A percentile compares a stretch with the other conserved stretches of the same genome.
Conservation (phyloP, 2,888 invertebrate species). For the Palloptera scutellata region DNA sequence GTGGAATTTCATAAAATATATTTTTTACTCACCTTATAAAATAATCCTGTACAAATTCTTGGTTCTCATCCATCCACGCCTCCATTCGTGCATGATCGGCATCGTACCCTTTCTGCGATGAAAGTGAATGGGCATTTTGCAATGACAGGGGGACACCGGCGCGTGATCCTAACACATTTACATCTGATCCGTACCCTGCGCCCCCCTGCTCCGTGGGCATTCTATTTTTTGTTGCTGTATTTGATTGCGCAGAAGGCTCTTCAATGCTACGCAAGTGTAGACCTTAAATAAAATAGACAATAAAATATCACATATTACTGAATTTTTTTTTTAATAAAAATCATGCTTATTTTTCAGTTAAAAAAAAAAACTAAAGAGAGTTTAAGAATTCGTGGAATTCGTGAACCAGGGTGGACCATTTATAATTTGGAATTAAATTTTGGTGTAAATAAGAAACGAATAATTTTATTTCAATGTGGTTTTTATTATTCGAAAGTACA, state of each 20-base stretch:
- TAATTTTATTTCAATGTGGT: no score
- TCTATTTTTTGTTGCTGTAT: constrained; percentile 56
- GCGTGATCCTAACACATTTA: constrained; percentile 60
- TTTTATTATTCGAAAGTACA: no score
- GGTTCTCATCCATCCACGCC: constrained; percentile 96
- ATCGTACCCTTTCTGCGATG: constrained; percentile 71
- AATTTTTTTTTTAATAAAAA: no score
- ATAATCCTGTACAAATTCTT: constrained; percentile 94
- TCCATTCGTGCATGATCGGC: constrained; percentile 90
- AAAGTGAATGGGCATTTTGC: constrained; percentile 45
- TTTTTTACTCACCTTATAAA: constrained; percentile 77
- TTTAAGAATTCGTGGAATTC: no score
- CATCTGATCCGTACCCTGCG: constrained; percentile 72
- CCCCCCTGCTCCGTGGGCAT: constrained; percentile 72
- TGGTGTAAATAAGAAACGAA: no score
- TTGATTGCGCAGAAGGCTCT: constrained; percentile 73
- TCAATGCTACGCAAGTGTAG: constrained; percentile 86
- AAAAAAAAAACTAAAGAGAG: no score
- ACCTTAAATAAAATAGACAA: constrained; percentile 71
- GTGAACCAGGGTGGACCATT: no score
- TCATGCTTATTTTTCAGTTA: no score
- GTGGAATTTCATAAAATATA: not conserved
- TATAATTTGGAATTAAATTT: no score
- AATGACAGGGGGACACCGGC: constrained; percentile 65
- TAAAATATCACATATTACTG: constrained; percentile 23